Base-by-base conservation (phyloP, 1,140 invertebrate genomes). In the Cotesia chilonis region DNA sequence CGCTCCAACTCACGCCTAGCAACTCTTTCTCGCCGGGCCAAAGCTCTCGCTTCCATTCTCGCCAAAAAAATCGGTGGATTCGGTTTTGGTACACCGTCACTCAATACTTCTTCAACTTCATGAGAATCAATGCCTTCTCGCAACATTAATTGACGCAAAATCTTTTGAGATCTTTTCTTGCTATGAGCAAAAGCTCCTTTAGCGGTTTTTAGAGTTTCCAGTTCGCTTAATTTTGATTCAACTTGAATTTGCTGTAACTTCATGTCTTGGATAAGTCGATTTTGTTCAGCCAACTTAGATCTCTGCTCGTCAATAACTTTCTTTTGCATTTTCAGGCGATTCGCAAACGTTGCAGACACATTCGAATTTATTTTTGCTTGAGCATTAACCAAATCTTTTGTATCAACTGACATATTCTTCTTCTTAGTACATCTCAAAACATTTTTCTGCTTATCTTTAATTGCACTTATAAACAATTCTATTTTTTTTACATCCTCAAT, bases 291-390 rank as follows among this genome's bases (percentile, higher is more conserved):
- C 14, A 87, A 59, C 74, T 82, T 84, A 2, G 75, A 61, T 67
- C 66, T 82, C 61, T 87, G 84, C 12, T 85, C 80, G 7, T 80
- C 79, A 14, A 87, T 86, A 20, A 87, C 85, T 37, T 79, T 66
- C 52, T 66, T 83, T 28, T 86, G 85, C 4, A 77, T 74, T 28
- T 80, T 79, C 1, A 87, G 69, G 41, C 83, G 78, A 63, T 71
- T 79, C 7, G 79, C 70, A 0, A 79, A 76, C 37, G 80, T 71
- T 9, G 81, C 61, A 63, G 7, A 12, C 64, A 52, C 60, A 41
- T 14, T 20, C 1, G 10, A 4, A 47, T 35, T 65, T 20, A 17
- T 14, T 65, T 65, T 10, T 10, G 14, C 59, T 12, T 7, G 14
- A 4, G 12, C 3, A 52, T 66, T 51, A 54, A 5, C 47, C 6